phyloP scores from a whole-genome alignment of 2,797 vertebrate genomes.

The Gephyroberyx darwinii region DNA sequence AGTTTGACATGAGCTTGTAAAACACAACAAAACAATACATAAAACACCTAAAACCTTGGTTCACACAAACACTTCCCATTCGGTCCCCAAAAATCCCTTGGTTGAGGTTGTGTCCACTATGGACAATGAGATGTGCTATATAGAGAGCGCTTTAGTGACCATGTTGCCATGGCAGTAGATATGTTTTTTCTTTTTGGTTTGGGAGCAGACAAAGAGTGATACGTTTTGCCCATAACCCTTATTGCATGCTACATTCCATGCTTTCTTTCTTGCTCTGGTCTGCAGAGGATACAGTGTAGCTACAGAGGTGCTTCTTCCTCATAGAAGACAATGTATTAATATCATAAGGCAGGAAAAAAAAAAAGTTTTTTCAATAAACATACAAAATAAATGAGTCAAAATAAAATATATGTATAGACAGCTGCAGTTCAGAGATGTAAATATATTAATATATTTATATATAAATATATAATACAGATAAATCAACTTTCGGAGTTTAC shows the following conservation, averaged over 20 bases:
- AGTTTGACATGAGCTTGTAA: slow-evolving; percentile 34
- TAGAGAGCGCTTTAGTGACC: slow-evolving; percentile 7
- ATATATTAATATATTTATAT: slow-evolving; percentile 1
- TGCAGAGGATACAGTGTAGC: slow-evolving; percentile 35
- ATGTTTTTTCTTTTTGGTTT: slow-evolving; percentile 53
- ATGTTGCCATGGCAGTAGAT: slow-evolving; percentile 19
- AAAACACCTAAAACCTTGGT: neutral
- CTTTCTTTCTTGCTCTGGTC: slow-evolving; percentile 12
- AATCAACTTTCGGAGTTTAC: slow-evolving; percentile 8
- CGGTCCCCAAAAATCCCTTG: slow-evolving; percentile 16
- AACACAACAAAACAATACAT: slow-evolving; percentile 32
- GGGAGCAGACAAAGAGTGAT: slow-evolving; percentile 21
- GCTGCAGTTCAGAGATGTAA: slow-evolving; percentile 39
- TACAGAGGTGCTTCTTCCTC: slow-evolving; percentile 29
- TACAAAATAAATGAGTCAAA: slow-evolving; percentile 11
- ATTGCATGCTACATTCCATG: slow-evolving; percentile 50
- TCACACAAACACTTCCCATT: neutral
- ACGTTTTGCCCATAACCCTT: slow-evolving; percentile 5
- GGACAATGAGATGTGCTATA: neutral
- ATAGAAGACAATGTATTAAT: slow-evolving; percentile 20
- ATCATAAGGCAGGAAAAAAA: slow-evolving; percentile 69
- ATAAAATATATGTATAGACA: slow-evolving; percentile 30
- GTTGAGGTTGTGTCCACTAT: neutral
- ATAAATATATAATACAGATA: slow-evolving; percentile 1
- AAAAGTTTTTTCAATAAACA: slow-evolving; percentile 36